Evolutionary conservation across 2,113 vertebrate species (phyloP).

Genomic region (Tauraco erythrolophus): DNA sequence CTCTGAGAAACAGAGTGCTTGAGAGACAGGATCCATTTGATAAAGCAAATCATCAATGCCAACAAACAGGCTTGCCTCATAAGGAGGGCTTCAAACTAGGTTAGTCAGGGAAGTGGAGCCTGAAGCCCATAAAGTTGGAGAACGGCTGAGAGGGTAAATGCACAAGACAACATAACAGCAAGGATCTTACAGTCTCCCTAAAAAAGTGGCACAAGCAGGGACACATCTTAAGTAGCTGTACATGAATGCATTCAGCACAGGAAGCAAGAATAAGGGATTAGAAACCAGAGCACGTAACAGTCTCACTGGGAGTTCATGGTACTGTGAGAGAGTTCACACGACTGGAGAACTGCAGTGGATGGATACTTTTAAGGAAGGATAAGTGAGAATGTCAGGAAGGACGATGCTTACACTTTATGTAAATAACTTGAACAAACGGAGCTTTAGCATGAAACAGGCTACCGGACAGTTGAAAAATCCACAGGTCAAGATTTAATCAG

Average conservation of each 20-base stretch:
- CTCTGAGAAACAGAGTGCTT: background rate
- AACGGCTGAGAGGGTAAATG: background rate
- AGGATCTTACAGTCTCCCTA: background rate
- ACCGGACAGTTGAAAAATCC: background rate
- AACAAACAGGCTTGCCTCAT: background rate
- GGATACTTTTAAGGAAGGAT: background rate
- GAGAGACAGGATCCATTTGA: background rate
- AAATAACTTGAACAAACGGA: background rate
- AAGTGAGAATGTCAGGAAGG: background rate
- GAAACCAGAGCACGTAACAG: fast-evolving
- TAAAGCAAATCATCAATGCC: background rate
- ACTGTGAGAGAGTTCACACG: background rate
- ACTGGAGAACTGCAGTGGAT: background rate
- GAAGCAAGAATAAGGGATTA: background rate
- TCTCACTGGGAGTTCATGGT: background rate
- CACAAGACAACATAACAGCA: background rate
- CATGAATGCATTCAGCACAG: background rate
- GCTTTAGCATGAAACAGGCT: background rate
- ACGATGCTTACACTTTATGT: background rate
- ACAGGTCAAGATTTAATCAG: background rate
- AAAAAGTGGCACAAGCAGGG: background rate
- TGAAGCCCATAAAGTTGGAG: background rate
- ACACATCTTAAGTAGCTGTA: background rate
- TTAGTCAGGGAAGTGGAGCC: background rate
- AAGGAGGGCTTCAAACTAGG: background rate